phyloP scores from a whole-genome alignment of 2,797 vertebrate species.

The Argyrosomus regius region DNA sequence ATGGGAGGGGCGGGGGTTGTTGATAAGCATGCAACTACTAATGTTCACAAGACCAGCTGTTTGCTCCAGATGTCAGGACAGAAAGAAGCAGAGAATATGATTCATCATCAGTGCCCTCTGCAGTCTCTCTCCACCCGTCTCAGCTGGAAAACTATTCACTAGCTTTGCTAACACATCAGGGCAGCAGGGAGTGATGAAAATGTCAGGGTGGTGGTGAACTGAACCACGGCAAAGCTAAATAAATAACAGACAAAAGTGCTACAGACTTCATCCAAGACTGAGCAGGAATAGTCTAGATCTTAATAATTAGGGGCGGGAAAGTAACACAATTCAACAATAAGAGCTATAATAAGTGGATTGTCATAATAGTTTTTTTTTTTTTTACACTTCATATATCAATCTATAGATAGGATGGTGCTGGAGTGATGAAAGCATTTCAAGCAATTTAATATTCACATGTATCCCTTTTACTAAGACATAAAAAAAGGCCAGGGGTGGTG shows the following conservation, averaged over 20 bases:
- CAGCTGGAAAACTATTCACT: conserved; percentile 55
- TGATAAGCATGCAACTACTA: conserved; percentile 85
- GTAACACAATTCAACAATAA: conserved; percentile 73
- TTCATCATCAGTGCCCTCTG: conserved; percentile 12
- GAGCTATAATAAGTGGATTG: conserved; percentile 76
- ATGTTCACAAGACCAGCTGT: conserved; percentile 78
- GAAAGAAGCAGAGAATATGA: conserved; percentile 42
- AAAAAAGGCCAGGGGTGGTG: conserved; percentile 68
- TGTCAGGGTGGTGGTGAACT: conserved; percentile 58
- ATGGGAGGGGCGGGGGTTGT: conserved; percentile 58
- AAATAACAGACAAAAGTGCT: conserved; percentile 81
- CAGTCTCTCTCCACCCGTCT: background rate
- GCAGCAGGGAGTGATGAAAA: conserved; percentile 55
- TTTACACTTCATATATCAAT: conserved; percentile 76
- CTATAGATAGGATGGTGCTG: conserved; percentile 74
- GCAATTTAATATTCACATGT: conserved; percentile 68
- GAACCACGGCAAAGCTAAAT: conserved; percentile 78
- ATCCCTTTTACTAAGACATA: conserved; percentile 78
- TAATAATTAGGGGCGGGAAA: conserved; percentile 39
- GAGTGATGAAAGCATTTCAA: conserved; percentile 74
- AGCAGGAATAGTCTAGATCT: conserved; percentile 65
- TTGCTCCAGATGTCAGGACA: conserved; percentile 46
- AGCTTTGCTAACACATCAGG: conserved; percentile 67
- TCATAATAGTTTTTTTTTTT: conserved; percentile 64
- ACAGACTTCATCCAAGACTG: conserved; percentile 69